Evolutionary conservation across 92 coral and sea anemone species (phyloP).

Genomic region (Heteractis magnifica): DNA sequence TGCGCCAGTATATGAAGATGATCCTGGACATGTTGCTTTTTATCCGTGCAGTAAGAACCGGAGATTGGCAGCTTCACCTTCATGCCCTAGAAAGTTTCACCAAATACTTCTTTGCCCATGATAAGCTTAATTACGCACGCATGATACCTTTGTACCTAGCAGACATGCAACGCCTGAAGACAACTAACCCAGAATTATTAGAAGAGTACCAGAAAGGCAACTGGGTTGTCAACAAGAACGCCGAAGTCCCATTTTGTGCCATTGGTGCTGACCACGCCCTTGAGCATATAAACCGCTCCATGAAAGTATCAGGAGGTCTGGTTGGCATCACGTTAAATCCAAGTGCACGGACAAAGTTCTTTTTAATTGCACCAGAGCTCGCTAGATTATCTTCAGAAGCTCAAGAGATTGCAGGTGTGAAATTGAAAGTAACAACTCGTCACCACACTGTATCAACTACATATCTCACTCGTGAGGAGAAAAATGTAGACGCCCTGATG

Average conservation of each 20-base stretch:
- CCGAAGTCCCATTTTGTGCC: constrained; percentile 29
- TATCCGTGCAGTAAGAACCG: constrained; percentile 43
- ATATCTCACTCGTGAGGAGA: constrained; percentile 15
- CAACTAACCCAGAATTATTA: constrained; percentile 38
- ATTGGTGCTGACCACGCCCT: constrained; percentile 41
- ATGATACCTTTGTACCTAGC: constrained; percentile 39
- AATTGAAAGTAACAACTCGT: not conserved
- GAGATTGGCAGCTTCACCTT: constrained; percentile 43
- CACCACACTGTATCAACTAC: constrained; percentile 22
- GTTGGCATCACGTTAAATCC: constrained; percentile 56
- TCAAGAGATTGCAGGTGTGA: constrained; percentile 29
- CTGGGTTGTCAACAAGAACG: constrained; percentile 62
- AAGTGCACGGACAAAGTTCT: constrained; percentile 51
- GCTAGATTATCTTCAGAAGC: constrained; percentile 50
- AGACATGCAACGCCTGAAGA: constrained; percentile 20
- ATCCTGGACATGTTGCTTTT: constrained; percentile 40
- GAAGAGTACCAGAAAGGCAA: constrained; percentile 48
- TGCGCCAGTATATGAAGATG: constrained; percentile 42
- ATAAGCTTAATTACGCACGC: constrained; percentile 16
- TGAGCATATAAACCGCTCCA: constrained; percentile 9
- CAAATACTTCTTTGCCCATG: constrained; percentile 27
- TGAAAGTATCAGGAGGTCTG: constrained; percentile 54
- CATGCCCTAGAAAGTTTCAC: constrained; percentile 29
- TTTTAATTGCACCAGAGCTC: constrained; percentile 48
- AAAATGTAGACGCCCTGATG: not conserved